phyloP scores from a whole-genome alignment of 23 tunicate genomes.

The Botrylloides violaceus region DNA sequence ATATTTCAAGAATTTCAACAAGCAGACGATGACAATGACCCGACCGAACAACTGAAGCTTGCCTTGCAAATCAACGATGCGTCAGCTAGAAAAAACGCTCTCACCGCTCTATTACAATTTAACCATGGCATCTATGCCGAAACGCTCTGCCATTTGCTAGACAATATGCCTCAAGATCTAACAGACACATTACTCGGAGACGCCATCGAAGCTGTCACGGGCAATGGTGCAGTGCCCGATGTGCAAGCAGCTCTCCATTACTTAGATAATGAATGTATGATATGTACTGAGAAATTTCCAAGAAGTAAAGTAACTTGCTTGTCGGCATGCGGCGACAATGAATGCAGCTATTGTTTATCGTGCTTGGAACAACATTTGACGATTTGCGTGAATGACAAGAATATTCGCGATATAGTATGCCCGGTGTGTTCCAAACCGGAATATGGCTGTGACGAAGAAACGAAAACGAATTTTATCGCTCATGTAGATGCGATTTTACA shows the following conservation, averaged over 20 bases:
- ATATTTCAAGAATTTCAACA: background rate
- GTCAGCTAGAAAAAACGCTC: background rate
- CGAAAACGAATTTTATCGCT: slow-evolving; percentile 31
- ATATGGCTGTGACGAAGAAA: slow-evolving; percentile 53
- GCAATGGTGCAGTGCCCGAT: slow-evolving; percentile 21
- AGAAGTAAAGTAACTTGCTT: slow-evolving; percentile 61
- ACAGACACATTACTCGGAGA: slow-evolving; percentile 14
- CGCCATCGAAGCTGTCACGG: slow-evolving; percentile 40
- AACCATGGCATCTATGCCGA: background rate
- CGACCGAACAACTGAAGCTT: background rate
- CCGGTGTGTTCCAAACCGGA: slow-evolving; percentile 74
- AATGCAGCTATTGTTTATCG: slow-evolving; percentile 48
- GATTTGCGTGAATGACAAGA: slow-evolving; percentile 34
- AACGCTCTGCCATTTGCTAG: background rate
- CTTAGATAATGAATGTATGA: slow-evolving; percentile 51
- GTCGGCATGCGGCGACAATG: slow-evolving; percentile 67
- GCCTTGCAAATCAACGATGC: background rate
- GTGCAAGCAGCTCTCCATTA: slow-evolving; percentile 39
- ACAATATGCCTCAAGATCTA: background rate
- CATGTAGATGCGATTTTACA: slow-evolving; percentile 45
- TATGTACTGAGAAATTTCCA: slow-evolving; percentile 50
- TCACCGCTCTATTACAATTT: background rate
- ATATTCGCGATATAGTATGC: slow-evolving; percentile 72
- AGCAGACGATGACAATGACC: background rate
- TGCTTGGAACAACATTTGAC: slow-evolving; percentile 46